A percentile compares a stretch with the other conserved stretches of the same genome.
phyloP scores from a whole-genome alignment of 2,113 vertebrate genomes.

The Syngnathus typhle region DNA sequence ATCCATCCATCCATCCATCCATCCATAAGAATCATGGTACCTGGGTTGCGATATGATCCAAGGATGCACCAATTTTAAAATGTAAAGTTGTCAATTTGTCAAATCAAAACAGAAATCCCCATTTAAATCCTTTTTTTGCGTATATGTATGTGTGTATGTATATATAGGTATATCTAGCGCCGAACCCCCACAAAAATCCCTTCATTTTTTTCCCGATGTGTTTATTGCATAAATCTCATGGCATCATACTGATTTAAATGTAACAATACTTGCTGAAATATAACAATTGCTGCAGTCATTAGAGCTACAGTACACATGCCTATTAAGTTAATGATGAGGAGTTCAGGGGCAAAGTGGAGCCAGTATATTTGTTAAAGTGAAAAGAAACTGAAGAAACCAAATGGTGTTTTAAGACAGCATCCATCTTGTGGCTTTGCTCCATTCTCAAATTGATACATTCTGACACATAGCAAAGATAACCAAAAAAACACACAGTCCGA shows the following conservation, averaged over 20 bases:
- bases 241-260: neutral
- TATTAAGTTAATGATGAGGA: neutral
- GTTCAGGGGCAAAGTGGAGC: neutral
- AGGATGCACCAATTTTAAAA: no score
- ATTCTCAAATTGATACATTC: neutral
- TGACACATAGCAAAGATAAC: neutral
- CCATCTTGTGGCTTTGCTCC: neutral
- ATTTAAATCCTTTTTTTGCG: no score
- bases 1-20: no score
- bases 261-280: neutral
- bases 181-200: no score
- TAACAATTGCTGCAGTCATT: neutral
- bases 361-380: neutral
- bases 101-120: no score
- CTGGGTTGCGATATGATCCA: no score
- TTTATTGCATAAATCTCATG: neutral
- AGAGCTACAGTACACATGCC: neutral
- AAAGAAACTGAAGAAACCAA: neutral
- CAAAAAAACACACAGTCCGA: conserved; percentile 9
- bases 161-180: no score
- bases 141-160: no score
- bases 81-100: no score
- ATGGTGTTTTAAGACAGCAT: neutral
- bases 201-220: neutral
- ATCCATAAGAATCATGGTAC: no score